Conservation (phyloP, 2,797 vertebrate genomes). For the Clarias pachynema region DNA sequence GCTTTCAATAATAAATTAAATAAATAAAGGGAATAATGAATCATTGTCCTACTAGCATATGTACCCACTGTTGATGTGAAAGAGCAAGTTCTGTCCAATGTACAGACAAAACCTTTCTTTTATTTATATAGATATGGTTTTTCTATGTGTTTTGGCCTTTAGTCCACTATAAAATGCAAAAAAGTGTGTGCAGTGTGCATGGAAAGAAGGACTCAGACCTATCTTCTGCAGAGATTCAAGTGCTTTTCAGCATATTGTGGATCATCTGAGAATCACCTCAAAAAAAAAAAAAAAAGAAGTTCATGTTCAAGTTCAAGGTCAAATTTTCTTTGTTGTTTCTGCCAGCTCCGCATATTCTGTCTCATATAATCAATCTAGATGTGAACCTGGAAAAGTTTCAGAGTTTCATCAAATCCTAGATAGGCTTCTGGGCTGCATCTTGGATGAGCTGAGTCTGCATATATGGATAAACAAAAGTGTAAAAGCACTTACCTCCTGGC, state of each 20-base stretch:
- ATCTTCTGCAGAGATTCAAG: neutral
- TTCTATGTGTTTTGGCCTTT: too few species aligned
- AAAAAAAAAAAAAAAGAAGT: neutral
- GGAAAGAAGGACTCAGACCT: neutral
- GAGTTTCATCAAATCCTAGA: neutral
- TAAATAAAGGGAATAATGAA: too few species aligned
- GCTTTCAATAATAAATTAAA: too few species aligned
- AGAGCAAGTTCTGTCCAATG: too few species aligned
- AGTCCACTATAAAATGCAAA: too few species aligned
- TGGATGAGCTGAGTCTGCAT: neutral
- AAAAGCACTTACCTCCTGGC: neutral
- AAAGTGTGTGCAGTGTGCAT: neutral
- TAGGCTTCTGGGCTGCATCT: neutral
- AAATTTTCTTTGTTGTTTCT: neutral
- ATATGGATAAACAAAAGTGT: neutral
- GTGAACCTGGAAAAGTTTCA: neutral
- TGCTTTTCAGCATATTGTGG: neutral
- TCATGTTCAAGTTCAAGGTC: neutral
- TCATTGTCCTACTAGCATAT: too few species aligned
- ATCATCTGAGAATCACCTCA: neutral
- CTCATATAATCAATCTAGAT: neutral
- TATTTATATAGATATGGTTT: too few species aligned
- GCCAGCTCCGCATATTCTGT: neutral
- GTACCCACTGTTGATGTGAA: too few species aligned
- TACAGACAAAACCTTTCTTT: too few species aligned